Evolutionary conservation across 2,888 invertebrate species (phyloP).

Genomic region (Machimus atricapillus): DNA sequence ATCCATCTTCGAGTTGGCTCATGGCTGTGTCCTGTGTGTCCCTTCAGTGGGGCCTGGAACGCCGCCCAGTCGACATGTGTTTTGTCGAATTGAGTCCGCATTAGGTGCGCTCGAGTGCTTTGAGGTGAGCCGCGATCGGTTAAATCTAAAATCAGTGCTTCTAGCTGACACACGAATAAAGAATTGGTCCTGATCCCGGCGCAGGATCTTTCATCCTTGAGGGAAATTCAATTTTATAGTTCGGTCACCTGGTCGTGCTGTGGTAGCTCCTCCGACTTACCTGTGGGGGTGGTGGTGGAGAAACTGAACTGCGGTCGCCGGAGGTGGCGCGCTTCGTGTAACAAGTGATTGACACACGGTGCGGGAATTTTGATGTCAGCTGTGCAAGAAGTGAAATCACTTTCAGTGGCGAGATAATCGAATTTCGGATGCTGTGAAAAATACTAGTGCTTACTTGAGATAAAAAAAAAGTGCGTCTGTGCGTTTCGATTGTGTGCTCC

Average conservation of each 20-base stretch:
- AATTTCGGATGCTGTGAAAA: conserved; percentile 7
- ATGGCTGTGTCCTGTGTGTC: no score
- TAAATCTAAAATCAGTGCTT: not conserved
- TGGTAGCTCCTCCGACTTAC: not conserved
- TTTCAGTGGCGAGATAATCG: conserved; percentile 24
- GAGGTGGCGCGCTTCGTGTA: not conserved
- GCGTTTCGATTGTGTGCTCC: not conserved
- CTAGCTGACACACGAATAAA: not conserved
- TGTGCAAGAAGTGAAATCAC: conserved; percentile 11
- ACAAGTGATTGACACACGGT: conserved; percentile 38
- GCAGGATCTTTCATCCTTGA: not conserved
- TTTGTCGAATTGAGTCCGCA: not conserved
- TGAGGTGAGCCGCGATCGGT: conserved; percentile 23
- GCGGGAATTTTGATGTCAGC: not conserved
- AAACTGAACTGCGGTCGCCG: not conserved
- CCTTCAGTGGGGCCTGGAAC: conserved; percentile 47
- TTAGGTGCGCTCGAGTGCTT: not conserved
- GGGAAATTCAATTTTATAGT: not conserved
- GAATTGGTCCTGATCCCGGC: not conserved
- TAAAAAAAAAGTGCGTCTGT: conserved; percentile 18
- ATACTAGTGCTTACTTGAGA: conserved; percentile 16
- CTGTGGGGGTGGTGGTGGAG: not conserved
- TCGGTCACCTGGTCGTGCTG: not conserved
- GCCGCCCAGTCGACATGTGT: conserved; percentile 48
- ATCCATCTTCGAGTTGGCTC: conserved; percentile 14